Evolutionary conservation across 2,888 invertebrate genomes (phyloP).

Genomic region (Nysson spinosus): DNA sequence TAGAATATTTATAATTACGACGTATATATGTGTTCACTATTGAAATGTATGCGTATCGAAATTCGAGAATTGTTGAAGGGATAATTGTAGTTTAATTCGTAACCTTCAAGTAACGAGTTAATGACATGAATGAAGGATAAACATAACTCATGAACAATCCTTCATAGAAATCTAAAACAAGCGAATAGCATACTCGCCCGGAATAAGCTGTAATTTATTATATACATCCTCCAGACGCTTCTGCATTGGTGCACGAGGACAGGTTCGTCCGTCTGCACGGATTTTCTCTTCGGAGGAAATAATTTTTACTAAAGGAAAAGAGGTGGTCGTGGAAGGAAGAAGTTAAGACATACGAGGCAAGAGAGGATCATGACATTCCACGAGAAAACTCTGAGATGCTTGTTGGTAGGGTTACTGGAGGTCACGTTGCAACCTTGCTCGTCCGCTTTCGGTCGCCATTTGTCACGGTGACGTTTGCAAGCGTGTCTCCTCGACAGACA

Average conservation of each 20-base stretch:
- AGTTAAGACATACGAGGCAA: slow-evolving; percentile 19
- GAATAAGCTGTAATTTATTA: neutral
- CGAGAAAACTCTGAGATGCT: slow-evolving; percentile 38
- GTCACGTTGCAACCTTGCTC: slow-evolving; percentile 55
- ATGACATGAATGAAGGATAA: neutral
- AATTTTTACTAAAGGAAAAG: slow-evolving; percentile 27
- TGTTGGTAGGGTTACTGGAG: slow-evolving; percentile 42
- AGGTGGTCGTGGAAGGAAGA: neutral
- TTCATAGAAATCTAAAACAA: too few species aligned
- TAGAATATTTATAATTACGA: too few species aligned
- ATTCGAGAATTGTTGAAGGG: too few species aligned
- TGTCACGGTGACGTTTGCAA: slow-evolving; percentile 62
- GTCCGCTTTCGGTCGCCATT: slow-evolving; percentile 60
- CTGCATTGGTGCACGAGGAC: neutral
- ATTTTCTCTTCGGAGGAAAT: slow-evolving; percentile 23
- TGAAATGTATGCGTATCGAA: too few species aligned
- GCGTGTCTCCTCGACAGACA: slow-evolving; percentile 41
- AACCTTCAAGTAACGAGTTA: too few species aligned
- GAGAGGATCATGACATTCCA: slow-evolving; percentile 31
- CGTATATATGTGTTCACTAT: too few species aligned
- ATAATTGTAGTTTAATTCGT: too few species aligned
- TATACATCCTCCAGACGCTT: neutral
- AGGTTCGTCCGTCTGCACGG: neutral
- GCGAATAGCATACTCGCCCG: neutral
- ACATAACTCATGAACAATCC: neutral